Conservation (phyloP, 1,140 invertebrate species). For the Orussus abietinus region DNA sequence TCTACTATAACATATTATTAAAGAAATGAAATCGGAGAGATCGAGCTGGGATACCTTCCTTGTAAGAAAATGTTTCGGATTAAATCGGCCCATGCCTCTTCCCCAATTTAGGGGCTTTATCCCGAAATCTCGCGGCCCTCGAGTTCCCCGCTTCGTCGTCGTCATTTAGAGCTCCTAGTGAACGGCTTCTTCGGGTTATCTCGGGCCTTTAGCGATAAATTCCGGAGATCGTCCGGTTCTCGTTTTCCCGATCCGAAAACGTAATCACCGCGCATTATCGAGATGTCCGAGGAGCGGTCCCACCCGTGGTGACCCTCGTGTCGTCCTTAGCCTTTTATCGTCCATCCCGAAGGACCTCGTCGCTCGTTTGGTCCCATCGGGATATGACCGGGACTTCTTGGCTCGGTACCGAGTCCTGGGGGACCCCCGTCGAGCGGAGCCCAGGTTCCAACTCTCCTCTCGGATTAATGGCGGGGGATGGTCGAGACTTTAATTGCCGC, state of each 20-base stretch:
- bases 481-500: slow-evolving; percentile 38
- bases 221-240: slow-evolving; percentile 12
- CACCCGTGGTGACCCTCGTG: slow-evolving; percentile 29
- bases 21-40: no score
- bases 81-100: no score
- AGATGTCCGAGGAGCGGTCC: slow-evolving; percentile 15
- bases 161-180: no score
- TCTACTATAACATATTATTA: no score
- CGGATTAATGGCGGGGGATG: slow-evolving; percentile 34
- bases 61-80: no score
- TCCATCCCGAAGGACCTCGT: not conserved
- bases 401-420: no score
- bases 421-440: slow-evolving; percentile 29
- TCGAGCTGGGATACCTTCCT: no score
- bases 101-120: no score
- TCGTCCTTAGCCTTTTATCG: slow-evolving; percentile 23
- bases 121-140: no score
- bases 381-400: slow-evolving; percentile 17
- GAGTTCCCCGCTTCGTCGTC: no score
- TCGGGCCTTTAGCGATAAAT: no score
- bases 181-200: no score
- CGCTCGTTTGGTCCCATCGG: slow-evolving; percentile 15
- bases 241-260: slow-evolving; percentile 6
- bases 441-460: slow-evolving; percentile 18
- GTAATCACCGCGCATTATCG: slow-evolving; percentile 1